Base-by-base conservation (phyloP, 2,113 vertebrate species). In the Lepus americanus region DNA sequence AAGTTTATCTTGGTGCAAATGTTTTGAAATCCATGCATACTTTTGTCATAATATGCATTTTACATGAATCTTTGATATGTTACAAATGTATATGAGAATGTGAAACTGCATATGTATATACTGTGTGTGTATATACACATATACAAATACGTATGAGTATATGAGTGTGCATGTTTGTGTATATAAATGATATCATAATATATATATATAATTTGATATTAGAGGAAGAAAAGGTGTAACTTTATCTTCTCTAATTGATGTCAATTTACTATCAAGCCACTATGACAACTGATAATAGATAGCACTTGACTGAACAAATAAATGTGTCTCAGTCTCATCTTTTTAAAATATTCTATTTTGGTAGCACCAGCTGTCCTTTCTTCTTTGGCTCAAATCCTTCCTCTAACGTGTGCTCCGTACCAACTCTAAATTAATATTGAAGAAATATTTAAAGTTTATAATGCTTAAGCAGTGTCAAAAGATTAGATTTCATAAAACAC, bases 361-460 rank as follows among this genome's bases (percentile, higher is more conserved):
- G 23, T 49, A 93, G 51, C 51, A 93, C 36, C 74, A 96, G 90
- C 82, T 96, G 82, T 82, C 49, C 14, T 94, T 53, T 88, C 36
- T 77, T 94, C 49, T 91, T 86, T 76, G 80, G 84, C 49, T 61
- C n/a, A 77, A 31, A 95, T 94, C 33, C 16, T 36, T 85, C 6
- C 31, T 3, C 17, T 66, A 14, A 67, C n/a, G 39, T 27, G 19
- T 67, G 25, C 9, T 74, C n/a, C 78, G 22, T 55, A 72, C 49
- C 27, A 91, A 31, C n/a, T 78, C 79, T 93, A 86, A 92, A 76
- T 92, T 87, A 94, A 91, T 33, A 63, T 11, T 91, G 27, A 89
- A 78, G 23, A 92, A 55, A 86, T 91, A 91, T 84, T 77, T 87
- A 88, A 94, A 94, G 69, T 4, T 59, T 31, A 44, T 44, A 53